phyloP scores from a whole-genome alignment of 2,113 vertebrate species.

The Microtus pennsylvanicus region DNA sequence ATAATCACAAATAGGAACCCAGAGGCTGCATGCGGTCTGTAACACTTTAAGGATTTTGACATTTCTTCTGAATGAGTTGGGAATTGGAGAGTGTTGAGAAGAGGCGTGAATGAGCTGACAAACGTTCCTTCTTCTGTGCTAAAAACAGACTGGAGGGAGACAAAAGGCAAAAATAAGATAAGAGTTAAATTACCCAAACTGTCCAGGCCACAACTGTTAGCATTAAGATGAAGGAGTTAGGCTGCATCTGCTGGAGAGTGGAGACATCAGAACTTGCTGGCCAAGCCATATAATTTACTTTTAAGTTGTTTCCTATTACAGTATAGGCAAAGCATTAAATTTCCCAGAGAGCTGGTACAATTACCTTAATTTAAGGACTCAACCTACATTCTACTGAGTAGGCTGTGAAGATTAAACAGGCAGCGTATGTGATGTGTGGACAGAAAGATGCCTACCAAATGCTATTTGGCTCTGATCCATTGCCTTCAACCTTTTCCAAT shows the following conservation, averaged over 20 bases:
- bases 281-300: neutral
- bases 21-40: neutral
- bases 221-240: neutral
- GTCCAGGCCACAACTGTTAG: neutral
- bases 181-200: neutral
- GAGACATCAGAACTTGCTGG: neutral
- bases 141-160: constrained; percentile 45
- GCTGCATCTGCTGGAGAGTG: neutral
- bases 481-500: neutral
- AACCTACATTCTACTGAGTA: neutral
- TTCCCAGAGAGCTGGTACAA: neutral
- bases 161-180: constrained; percentile 19
- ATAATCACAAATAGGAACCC: neutral
- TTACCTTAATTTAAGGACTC: neutral
- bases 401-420: neutral
- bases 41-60: neutral
- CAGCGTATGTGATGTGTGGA: neutral
- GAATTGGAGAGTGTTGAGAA: constrained; percentile 38
- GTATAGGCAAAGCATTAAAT: neutral
- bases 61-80: constrained; percentile 58
- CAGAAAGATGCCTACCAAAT: neutral
- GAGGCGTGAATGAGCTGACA: constrained; percentile 37
- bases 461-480: neutral
- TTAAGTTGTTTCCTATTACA: neutral
- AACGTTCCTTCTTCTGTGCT: constrained; percentile 10